Conservation (phyloP, 2,888 invertebrate genomes). For the Drosophila bunnanda region DNA sequence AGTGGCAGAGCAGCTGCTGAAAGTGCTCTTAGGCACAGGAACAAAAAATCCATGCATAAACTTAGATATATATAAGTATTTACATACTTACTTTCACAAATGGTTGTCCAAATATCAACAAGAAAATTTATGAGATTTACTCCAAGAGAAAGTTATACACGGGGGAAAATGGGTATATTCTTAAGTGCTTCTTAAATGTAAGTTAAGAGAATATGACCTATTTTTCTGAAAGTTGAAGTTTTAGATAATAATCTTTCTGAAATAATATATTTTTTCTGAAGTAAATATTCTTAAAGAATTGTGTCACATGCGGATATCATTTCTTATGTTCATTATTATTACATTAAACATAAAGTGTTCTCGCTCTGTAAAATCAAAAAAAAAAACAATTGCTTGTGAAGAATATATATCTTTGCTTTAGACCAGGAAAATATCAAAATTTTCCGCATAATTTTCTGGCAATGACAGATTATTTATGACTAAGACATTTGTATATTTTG, state of each 20-base stretch:
- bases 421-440: no score
- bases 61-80: slow-evolving; percentile 33
- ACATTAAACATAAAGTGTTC: no score
- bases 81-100: slow-evolving; percentile 54
- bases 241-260: no score
- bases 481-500: background rate
- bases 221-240: no score
- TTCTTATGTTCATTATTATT: background rate
- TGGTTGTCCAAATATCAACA: slow-evolving; percentile 53
- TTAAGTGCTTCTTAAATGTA: background rate
- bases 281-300: no score
- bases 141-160: slow-evolving; percentile 7
- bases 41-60: slow-evolving; percentile 43
- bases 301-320: background rate
- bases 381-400: slow-evolving; percentile 25
- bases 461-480: slow-evolving; percentile 20
- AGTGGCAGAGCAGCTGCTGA: slow-evolving; percentile 39
- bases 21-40: slow-evolving; percentile 60
- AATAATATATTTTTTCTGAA: background rate
- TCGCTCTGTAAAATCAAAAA: slow-evolving; percentile 12
- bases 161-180: background rate
- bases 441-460: slow-evolving; percentile 12
- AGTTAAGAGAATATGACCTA: accelerated
- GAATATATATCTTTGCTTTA: slow-evolving; percentile 52
- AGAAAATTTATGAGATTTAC: slow-evolving; percentile 55